Base-by-base conservation (phyloP, 2,888 invertebrate species). In the Synergus gifuensis region DNA sequence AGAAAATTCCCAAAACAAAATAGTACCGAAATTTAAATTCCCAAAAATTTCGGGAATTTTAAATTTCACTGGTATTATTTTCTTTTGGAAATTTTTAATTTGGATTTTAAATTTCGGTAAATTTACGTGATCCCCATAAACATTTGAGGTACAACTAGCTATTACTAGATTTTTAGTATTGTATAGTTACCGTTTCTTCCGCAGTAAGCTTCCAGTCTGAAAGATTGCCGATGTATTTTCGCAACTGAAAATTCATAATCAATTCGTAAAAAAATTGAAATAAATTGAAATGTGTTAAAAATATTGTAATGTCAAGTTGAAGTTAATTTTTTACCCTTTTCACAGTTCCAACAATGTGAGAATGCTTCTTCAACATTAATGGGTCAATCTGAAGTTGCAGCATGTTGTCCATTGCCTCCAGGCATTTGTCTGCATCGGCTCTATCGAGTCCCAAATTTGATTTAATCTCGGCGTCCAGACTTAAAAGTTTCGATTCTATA, bases 341-440 rank as follows among this genome's bases (percentile, higher is more conserved):
- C 77, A 97, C 94, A 0, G 97, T 97, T 88, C 96, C 96, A 67
- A 97, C 94, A 85, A 96, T 94, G 67, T 95, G 95, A 0, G 97
- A 96, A 93, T 97, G 96, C 86, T 97, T 97, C 79, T 96, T 94
- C 63, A 98, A 91, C 96, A 97, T 97, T 36, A 97, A 91, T 0
- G 95, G 95, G 82, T 95, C 95, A 36, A 96, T 90, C 7, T 95
- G 92, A 81, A 96, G 88, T 9, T 93, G 93, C 89, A 93, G 87
- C 85, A 94, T 92, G 14, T 95, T 94, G 64, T 96, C 95, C 84
- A 98, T 92, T 2, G 95, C 93, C 77, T 95, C 94, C 54, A 97
- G 91, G 83, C 97, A 97, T 79, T 94, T 92, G 54, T 96, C 95
- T 0, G 96, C 95, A 86, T 97, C 95, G 0, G 97, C 96, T 82